phyloP scores from a whole-genome alignment of 2,888 invertebrate genomes.

The Molorchus minor region DNA sequence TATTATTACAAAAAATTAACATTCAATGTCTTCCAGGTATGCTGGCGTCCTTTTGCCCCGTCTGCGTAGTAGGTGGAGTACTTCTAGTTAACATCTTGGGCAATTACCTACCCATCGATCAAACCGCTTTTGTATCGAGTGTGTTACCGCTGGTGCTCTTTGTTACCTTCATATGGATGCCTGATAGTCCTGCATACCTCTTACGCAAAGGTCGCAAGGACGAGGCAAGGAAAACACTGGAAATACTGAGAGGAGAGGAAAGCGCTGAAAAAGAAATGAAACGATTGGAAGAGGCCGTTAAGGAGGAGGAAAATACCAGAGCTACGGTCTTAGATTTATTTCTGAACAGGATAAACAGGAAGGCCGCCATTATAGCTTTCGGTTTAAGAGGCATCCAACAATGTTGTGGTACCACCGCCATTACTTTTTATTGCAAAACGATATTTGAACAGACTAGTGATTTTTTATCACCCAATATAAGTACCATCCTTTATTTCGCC shows the following conservation, averaged over 20 bases:
- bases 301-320: constrained; percentile 27
- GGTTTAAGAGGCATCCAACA: constrained; percentile 67
- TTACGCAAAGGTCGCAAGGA: constrained; percentile 59
- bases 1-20: background rate
- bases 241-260: constrained; percentile 62
- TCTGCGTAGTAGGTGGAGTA: constrained; percentile 66
- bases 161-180: constrained; percentile 64
- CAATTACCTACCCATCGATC: constrained; percentile 63
- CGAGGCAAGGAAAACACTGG: constrained; percentile 64
- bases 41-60: constrained; percentile 67
- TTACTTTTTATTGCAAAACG: constrained; percentile 70
- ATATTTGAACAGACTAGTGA: constrained; percentile 61
- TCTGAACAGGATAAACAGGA: constrained; percentile 67
- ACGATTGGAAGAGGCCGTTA: constrained; percentile 49
- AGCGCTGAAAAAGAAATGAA: constrained; percentile 63
- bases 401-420: constrained; percentile 70
- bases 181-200: constrained; percentile 68
- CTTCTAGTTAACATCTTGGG: constrained; percentile 65
- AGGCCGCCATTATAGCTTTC: constrained; percentile 71
- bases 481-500: constrained; percentile 58
- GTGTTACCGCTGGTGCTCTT: constrained; percentile 63
- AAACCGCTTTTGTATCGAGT: constrained; percentile 64
- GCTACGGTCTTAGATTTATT: constrained; percentile 56
- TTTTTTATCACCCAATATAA: constrained; percentile 58
- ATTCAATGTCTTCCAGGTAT: constrained; percentile 27